These are phyloP conservation scores for Allobates femoralis DNA, from an alignment of 2,797 vertebrate genomes.

Conservation along the genomic window DNA sequence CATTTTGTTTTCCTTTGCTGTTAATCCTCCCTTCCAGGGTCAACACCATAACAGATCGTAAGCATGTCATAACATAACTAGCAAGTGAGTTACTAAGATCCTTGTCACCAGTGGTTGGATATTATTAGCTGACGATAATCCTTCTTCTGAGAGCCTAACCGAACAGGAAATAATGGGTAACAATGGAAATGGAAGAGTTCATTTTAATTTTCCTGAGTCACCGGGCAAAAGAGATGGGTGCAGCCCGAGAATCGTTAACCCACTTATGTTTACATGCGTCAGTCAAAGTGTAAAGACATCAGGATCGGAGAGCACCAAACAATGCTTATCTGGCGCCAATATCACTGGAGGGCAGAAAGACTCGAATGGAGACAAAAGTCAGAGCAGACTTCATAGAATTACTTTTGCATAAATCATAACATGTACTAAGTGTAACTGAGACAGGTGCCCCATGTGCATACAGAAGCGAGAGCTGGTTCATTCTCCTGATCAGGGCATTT, in stretches of 20 bases:
- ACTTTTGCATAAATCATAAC: conserved; percentile 39
- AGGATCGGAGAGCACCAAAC: conserved; percentile 42
- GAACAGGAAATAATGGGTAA: conserved; percentile 37
- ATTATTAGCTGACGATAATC: conserved; percentile 48
- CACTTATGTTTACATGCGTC: conserved; percentile 36
- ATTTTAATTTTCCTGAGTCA: conserved; percentile 36
- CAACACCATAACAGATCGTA: conserved; percentile 26
- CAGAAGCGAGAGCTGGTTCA: conserved; percentile 98
- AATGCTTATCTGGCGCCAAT: conserved; percentile 52
- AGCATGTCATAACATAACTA: conserved; percentile 46
- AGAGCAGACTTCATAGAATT: conserved; percentile 1
- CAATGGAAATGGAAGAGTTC: conserved; percentile 38
- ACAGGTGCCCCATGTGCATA: conserved; percentile 73
- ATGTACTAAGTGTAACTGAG: conserved; percentile 10
- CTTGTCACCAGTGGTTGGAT: conserved; percentile 40
- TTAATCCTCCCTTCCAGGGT: conserved; percentile 41
- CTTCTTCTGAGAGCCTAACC: conserved; percentile 24
- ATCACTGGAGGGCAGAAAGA: conserved; percentile 51
- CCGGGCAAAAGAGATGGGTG: conserved; percentile 19
- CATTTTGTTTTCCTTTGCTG: conserved; percentile 13
- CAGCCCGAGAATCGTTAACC: conserved; percentile 23
- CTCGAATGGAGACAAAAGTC: conserved; percentile 35
- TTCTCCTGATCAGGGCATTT: conserved; percentile 95
- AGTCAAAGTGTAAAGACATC: conserved; percentile 52
- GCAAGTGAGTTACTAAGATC: conserved; percentile 24